Evolutionary conservation across 2,113 vertebrate genomes (phyloP), one percentile per base, ranked within the genome.

Genomic region (Bubalus kerabau): DNA sequence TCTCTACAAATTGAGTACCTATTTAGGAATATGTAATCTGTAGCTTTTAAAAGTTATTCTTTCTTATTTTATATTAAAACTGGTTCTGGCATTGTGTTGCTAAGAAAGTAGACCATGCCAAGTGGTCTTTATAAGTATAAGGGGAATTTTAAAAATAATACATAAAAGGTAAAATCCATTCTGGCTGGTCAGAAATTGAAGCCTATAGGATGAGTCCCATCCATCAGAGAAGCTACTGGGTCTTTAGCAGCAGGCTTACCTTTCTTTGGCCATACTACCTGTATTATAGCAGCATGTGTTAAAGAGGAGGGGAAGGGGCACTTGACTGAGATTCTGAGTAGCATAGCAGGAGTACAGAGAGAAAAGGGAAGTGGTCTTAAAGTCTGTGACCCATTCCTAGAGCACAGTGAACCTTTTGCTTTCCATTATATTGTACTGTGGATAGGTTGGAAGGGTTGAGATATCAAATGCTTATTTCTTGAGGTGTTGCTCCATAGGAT

Each of bases 51-150:
- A 93, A 78, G 46, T 54, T 96, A 81, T 78, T 71, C 86, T 82
- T 97, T 97, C 46, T 94, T 95, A 82, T 80, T 97, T 97, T 90
- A 64, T 4, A 81, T 16, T 91, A 88, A 95, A 62, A 83, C 24
- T 90, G 13, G 43, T 94, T 88, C 95, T 95, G 95, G 26, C 92
- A 6, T 96, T 87, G 43, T 95, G 13, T 57, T 95, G 76, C 54
- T 89, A 95, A 94, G 24, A 89, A 96, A 96, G 57, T 48, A 92
- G 60, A 74, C 74, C 36, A 40, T 46, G 91, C 21, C 26, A 95
- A 32, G 56, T 93, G 40, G 21, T n/a, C 71, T 98, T 90, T 86
- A 52, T 74, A 89, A 91, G 23, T 96, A 17, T 74, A 91, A 94
- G 17, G 50, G 36, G 32, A 94, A 71, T 95, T 97, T 95, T 56